These are phyloP conservation scores for Austrofundulus limnaeus DNA, from an alignment of 2,113 vertebrate species.

Conservation along the genomic window DNA sequence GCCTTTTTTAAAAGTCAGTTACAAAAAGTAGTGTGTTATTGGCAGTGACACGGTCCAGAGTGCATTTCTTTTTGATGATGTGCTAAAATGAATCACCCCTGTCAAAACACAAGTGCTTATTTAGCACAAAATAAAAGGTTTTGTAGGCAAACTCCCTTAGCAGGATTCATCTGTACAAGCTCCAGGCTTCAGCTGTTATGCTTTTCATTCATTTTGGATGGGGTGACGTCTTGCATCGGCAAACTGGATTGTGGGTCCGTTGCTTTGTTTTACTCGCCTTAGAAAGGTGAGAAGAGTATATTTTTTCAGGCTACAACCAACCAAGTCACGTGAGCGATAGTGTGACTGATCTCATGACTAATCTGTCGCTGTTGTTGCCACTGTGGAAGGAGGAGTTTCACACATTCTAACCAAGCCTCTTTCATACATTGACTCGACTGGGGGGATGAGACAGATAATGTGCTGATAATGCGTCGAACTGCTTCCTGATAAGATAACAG, in stretches of 20 bases:
- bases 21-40: background rate
- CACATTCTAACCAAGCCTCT: background rate
- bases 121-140: background rate
- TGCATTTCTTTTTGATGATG: background rate
- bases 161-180: background rate
- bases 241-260: background rate
- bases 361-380: background rate
- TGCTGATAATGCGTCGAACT: background rate
- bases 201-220: conserved; percentile 1
- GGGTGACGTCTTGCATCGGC: background rate
- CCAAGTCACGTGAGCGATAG: background rate
- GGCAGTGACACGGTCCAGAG: background rate
- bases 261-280: background rate
- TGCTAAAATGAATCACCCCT: background rate
- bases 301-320: background rate
- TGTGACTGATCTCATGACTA: background rate
- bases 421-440: background rate
- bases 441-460: background rate
- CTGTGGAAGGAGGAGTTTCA: no score
- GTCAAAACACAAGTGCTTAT: background rate
- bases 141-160: background rate
- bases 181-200: background rate
- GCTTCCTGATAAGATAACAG: background rate
- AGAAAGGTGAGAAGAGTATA: background rate
- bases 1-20: background rate